Percentiles rank a stretch among this genome's conserved stretches.
phyloP scores from a whole-genome alignment of 2,888 invertebrate species.

The Ophioninae sp. region DNA sequence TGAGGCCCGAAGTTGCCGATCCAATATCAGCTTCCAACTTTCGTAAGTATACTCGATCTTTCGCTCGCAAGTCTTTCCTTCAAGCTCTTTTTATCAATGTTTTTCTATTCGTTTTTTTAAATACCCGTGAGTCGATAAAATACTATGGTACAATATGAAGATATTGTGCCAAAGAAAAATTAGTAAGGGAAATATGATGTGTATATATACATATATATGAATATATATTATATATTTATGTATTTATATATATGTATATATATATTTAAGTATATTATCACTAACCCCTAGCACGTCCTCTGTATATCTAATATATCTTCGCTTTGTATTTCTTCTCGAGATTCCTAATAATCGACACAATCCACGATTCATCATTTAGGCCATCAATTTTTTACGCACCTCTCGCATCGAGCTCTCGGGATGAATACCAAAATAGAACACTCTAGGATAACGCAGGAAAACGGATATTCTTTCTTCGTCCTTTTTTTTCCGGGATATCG shows the following conservation, averaged over 20 bases:
- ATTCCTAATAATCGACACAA: constrained; percentile 29
- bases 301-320: constrained; percentile 16
- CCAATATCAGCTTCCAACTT: constrained; percentile 13
- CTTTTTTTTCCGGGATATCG: constrained; percentile 6
- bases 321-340: constrained; percentile 16
- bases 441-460: constrained; percentile 44
- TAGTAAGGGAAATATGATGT: constrained; percentile 27
- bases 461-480: constrained; percentile 1
- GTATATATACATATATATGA: background rate
- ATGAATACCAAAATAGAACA: constrained; percentile 54
- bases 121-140: constrained; percentile 50
- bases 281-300: constrained; percentile 35
- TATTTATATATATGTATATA: constrained; percentile 6
- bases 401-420: constrained; percentile 22
- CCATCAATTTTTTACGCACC: constrained; percentile 43
- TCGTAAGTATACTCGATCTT: constrained; percentile 38
- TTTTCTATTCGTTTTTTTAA: constrained; percentile 17
- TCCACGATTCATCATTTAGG: constrained; percentile 54
- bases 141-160: constrained; percentile 39
- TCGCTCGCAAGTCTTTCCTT: constrained; percentile 11
- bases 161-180: constrained; percentile 33
- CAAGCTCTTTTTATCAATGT: constrained; percentile 49
- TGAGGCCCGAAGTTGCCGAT: constrained; percentile 56
- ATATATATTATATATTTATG: background rate
- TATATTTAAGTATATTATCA: background rate